phyloP scores from a whole-genome alignment of 2,888 invertebrate species.

The Rotaria sp. region DNA sequence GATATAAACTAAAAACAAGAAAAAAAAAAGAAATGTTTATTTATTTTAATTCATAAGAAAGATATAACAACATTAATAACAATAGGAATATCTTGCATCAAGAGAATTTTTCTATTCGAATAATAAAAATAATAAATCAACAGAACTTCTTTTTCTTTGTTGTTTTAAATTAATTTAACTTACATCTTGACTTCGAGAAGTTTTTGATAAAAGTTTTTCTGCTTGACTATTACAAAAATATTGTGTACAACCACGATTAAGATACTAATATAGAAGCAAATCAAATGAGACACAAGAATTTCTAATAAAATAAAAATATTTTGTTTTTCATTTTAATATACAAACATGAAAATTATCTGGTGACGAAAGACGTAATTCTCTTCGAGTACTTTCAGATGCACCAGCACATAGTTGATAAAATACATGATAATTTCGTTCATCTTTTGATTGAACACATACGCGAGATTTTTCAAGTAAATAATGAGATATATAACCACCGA shows the following conservation, averaged over 20 bases:
- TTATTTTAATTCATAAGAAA: background rate
- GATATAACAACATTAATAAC: background rate
- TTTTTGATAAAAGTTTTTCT: slow-evolving; percentile 60
- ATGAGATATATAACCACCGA: too few species aligned
- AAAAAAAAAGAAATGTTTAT: slow-evolving; percentile 8
- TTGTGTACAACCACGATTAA: slow-evolving; percentile 79
- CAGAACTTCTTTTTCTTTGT: too few species aligned
- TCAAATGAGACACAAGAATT: too few species aligned
- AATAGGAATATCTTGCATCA: background rate
- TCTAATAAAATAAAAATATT: too few species aligned
- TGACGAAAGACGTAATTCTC: slow-evolving; percentile 62
- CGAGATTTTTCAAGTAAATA: too few species aligned
- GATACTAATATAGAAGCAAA: slow-evolving; percentile 62
- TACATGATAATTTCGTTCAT: too few species aligned
- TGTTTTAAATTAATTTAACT: too few species aligned
- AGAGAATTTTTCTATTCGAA: background rate
- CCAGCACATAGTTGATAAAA: slow-evolving; percentile 93
- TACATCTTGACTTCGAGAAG: slow-evolving; percentile 47
- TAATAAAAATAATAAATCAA: too few species aligned
- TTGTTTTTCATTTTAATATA: too few species aligned
- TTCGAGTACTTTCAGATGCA: slow-evolving; percentile 71
- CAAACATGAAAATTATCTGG: slow-evolving; percentile 54
- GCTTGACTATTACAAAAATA: slow-evolving; percentile 72
- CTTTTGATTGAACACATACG: too few species aligned
- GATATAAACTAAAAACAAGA: background rate